Evolutionary conservation across 2,888 invertebrate genomes (phyloP).

Genomic region (Megamerina dolium): DNA sequence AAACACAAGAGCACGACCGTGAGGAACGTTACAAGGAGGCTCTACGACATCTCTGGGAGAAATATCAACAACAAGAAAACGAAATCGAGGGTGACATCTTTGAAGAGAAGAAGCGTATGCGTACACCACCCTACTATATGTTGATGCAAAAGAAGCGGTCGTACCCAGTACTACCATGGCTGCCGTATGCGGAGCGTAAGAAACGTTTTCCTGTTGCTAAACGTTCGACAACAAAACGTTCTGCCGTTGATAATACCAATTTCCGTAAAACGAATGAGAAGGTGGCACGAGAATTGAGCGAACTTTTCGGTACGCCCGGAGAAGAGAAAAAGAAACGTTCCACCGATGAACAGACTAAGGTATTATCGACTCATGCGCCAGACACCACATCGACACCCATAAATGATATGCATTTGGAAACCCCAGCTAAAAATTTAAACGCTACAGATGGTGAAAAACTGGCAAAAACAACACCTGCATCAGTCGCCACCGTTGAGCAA

Average conservation of each 20-base stretch:
- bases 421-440: slow-evolving; percentile 18
- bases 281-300: slow-evolving; percentile 62
- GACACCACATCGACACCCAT: slow-evolving; percentile 20
- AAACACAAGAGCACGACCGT: slow-evolving; percentile 42
- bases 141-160: slow-evolving; percentile 46
- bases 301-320: slow-evolving; percentile 56
- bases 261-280: slow-evolving; percentile 61
- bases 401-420: slow-evolving; percentile 33
- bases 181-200: slow-evolving; percentile 45
- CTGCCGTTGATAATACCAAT: slow-evolving; percentile 35
- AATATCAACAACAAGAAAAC: slow-evolving; percentile 45
- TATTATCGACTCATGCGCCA: slow-evolving; percentile 22
- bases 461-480: slow-evolving; percentile 3
- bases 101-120: slow-evolving; percentile 42
- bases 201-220: slow-evolving; percentile 65
- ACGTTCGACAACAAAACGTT: slow-evolving; percentile 55
- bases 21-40: slow-evolving; percentile 44
- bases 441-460: slow-evolving; percentile 13
- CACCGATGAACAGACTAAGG: slow-evolving; percentile 27
- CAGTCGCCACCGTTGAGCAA: slow-evolving; percentile 20
- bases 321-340: slow-evolving; percentile 53
- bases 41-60: slow-evolving; percentile 44
- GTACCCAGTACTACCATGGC: slow-evolving; percentile 48
- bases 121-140: slow-evolving; percentile 40
- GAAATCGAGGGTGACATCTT: slow-evolving; percentile 40